Percentiles rank a stretch among this genome's conserved stretches.
Evolutionary conservation across 2,888 invertebrate genomes (phyloP).

Genomic region (Drosophila lacicola): DNA sequence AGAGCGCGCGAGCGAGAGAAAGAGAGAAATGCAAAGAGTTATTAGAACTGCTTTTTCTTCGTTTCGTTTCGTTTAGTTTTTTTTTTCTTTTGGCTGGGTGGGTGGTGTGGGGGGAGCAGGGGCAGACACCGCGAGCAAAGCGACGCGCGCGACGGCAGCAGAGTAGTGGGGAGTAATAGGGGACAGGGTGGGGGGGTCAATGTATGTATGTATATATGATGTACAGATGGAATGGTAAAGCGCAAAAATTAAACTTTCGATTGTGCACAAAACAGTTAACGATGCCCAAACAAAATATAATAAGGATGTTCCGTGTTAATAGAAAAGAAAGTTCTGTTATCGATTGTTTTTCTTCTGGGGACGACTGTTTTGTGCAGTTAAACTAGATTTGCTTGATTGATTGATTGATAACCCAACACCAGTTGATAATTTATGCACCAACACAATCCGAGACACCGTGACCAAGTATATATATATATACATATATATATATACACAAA

Average conservation of each 20-base stretch:
- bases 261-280: slow-evolving; percentile 14
- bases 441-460: slow-evolving; percentile 7
- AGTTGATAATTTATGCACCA: slow-evolving; percentile 22
- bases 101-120: slow-evolving; percentile 8
- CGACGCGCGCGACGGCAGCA: slow-evolving; percentile 46
- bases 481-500: slow-evolving; percentile 11
- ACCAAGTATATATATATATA: slow-evolving; percentile 32
- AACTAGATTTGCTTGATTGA: slow-evolving; percentile 16
- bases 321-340: slow-evolving; percentile 2
- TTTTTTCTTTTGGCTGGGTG: slow-evolving; percentile 2
- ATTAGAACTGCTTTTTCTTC: slow-evolving; percentile 37
- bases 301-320: not conserved
- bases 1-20: slow-evolving; percentile 18
- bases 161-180: not conserved
- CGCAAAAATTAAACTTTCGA: slow-evolving; percentile 28
- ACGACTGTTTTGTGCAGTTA: slow-evolving; percentile 6
- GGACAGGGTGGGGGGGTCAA: not conserved
- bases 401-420: slow-evolving; percentile 48
- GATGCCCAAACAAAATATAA: not conserved
- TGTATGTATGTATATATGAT: slow-evolving; percentile 14
- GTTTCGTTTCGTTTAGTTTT: slow-evolving; percentile 4
- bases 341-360: slow-evolving; percentile 8
- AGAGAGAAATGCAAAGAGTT: slow-evolving; percentile 53
- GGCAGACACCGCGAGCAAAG: slow-evolving; percentile 50
- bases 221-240: slow-evolving; percentile 12